Percentiles rank a stretch among this genome's conserved stretches.
These are phyloP conservation scores for Agonopterix arenella DNA, from an alignment of 2,888 invertebrate genomes.

Conservation along the genomic window DNA sequence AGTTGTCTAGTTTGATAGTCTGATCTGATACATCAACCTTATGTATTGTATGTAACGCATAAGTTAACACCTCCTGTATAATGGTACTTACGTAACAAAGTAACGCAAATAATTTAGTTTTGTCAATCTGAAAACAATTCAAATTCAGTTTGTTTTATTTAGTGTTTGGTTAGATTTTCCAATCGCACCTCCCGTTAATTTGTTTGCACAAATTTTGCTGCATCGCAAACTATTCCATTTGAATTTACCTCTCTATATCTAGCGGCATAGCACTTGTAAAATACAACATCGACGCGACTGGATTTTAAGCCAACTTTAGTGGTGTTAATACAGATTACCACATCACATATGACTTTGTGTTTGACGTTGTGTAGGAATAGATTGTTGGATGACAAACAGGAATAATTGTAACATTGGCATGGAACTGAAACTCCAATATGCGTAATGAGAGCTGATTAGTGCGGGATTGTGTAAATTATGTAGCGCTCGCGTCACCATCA, in stretches of 20 bases:
- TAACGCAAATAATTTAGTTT: background rate
- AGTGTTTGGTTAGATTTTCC: slow-evolving; percentile 59
- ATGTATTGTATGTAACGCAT: too few species aligned
- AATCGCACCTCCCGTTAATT: slow-evolving; percentile 61
- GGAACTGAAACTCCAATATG: slow-evolving; percentile 50
- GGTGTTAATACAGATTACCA: slow-evolving; percentile 15
- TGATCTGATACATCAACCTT: too few species aligned
- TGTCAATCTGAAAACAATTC: background rate
- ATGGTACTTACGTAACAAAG: background rate
- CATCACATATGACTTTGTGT: slow-evolving; percentile 8
- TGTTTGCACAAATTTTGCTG: slow-evolving; percentile 59
- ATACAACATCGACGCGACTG: slow-evolving; percentile 1
- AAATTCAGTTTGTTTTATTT: slow-evolving; percentile 30
- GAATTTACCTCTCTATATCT: slow-evolving; percentile 47
- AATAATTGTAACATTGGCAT: slow-evolving; percentile 43
- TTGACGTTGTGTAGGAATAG: slow-evolving; percentile 21
- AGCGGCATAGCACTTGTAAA: slow-evolving; percentile 19
- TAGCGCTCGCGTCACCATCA: slow-evolving; percentile 13
- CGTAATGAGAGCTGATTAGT: slow-evolving; percentile 63
- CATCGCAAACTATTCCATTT: slow-evolving; percentile 54
- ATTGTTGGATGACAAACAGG: slow-evolving; percentile 34
- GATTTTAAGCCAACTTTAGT: background rate
- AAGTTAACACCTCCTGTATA: too few species aligned
- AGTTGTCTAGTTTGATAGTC: too few species aligned
- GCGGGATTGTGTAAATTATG: slow-evolving; percentile 36